Conservation (phyloP, 2,888 invertebrate species). For the Pocota personata region DNA sequence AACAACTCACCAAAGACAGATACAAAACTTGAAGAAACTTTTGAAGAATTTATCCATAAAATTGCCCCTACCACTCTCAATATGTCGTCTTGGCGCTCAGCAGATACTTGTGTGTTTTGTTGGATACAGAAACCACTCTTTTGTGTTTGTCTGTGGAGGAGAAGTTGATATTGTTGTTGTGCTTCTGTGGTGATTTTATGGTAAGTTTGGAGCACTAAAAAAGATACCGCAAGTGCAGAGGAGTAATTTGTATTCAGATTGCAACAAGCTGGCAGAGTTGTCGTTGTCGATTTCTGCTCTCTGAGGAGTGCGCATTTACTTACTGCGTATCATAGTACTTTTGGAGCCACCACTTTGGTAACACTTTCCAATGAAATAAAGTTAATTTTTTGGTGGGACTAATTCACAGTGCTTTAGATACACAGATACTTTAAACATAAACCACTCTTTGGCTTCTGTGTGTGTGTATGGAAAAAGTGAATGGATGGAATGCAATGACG, state of each 20-base stretch:
- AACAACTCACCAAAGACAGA: conserved; percentile 33
- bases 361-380: not conserved
- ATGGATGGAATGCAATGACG: conserved; percentile 31
- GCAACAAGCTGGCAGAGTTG: conserved; percentile 41
- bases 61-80: conserved; percentile 43
- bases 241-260: conserved; percentile 62
- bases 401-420: no score
- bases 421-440: not conserved
- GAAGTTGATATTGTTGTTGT: conserved; percentile 39
- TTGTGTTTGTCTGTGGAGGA: conserved; percentile 38
- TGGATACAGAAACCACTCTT: conserved; percentile 11
- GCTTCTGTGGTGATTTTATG: conserved; percentile 47
- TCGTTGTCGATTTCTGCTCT: not conserved
- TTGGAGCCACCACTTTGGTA: not conserved
- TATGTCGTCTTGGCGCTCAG: not conserved
- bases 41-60: conserved; percentile 64
- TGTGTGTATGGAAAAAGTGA: conserved; percentile 54
- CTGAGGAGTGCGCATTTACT: not conserved
- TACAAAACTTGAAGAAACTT: conserved; percentile 69
- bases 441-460: not conserved
- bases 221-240: conserved; percentile 59
- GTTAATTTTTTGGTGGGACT: no score
- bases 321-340: not conserved
- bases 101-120: not conserved
- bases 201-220: conserved; percentile 48